Base-by-base conservation (phyloP, 35 echinoderm and acorn worm species). In the Hemicentrotus pulcherrimus region DNA sequence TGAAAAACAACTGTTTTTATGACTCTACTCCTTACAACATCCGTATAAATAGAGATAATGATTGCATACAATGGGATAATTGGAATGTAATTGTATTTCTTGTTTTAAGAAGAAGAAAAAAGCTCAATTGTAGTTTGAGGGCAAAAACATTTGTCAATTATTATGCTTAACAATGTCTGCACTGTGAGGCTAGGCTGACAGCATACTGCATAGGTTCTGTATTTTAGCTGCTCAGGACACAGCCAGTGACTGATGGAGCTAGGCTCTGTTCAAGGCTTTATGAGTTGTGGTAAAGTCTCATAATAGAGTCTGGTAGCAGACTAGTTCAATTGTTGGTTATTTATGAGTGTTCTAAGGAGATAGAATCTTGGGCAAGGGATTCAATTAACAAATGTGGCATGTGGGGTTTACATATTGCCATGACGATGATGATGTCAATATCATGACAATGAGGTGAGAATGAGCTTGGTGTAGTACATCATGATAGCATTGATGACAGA, bases 1-100 rank as follows among this genome's bases (percentile, higher is more conserved):
- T 78, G 28, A 78, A 71, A 78, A 78, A 78, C 65, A 78, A 78
- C 22, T n/a, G 65, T 78, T 78, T 78, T 78, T 78, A 78, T 78
- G 65, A 78, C 65, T 78, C 28, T 78, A 22, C 28, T 0, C 0
- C 2, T 78, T 28, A 18, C 22, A 28, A 78, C 65, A 78, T 78
- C 65, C 65, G 50, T 78, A 70, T 28, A 70, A 19, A 70, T 70
- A 70, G 3, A 65, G 15, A 22, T 65, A n/a, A 19, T 71, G 24
- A 8, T n/a, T 78, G 24, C 65, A 78, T 28, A 78, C 22, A 78
- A 28, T 78, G 65, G 65, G 5, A 78, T 22, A 78, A 78, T 28
- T 78, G 65, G 65, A 78, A 78, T 28, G 22, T 8, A 2, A 71
- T 24, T 70, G 52, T 70, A 19, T 70, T 70, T 70, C 61, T 70